A percentile compares a stretch with the other conserved stretches of the same genome.
phyloP scores from a whole-genome alignment of 2,797 vertebrate genomes.

The Dicrostonyx torquatus region DNA sequence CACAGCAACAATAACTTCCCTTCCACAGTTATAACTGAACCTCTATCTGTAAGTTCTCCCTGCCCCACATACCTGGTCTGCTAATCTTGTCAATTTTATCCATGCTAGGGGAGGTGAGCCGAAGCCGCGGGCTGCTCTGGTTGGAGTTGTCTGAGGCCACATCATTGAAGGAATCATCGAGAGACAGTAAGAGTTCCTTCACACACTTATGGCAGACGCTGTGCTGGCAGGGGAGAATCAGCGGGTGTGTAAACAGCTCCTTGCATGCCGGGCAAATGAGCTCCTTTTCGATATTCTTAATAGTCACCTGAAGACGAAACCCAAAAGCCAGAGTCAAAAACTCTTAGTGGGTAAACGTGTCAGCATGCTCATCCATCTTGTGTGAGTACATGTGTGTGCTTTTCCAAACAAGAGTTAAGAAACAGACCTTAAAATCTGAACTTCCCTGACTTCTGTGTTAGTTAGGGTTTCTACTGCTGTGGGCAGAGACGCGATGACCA shows the following conservation, averaged over 20 bases:
- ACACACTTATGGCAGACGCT: slow-evolving; percentile 98
- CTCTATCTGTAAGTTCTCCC: background rate
- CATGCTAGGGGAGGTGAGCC: slow-evolving; percentile 92
- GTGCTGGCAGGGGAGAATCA: slow-evolving; percentile 98
- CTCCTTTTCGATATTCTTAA: slow-evolving; percentile 97
- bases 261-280: slow-evolving; percentile 98
- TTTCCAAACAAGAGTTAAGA: slow-evolving; percentile 20
- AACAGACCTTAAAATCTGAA: background rate
- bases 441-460: background rate
- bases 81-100: slow-evolving; percentile 94
- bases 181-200: slow-evolving; percentile 93
- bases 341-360: background rate
- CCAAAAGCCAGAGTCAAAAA: background rate
- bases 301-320: slow-evolving; percentile 89
- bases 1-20: slow-evolving; percentile 57
- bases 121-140: slow-evolving; percentile 93
- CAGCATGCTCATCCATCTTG: background rate
- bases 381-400: background rate
- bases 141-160: slow-evolving; percentile 94
- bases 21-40: background rate
- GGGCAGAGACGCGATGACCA: background rate
- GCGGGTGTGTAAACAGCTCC: slow-evolving; percentile 96
- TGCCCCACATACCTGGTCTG: slow-evolving; percentile 92
- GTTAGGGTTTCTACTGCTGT: background rate
- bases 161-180: slow-evolving; percentile 93